These are phyloP conservation scores for Turritopsis rubra DNA, from an alignment of 30 jellyfish, hydroid and myxozoan species.

Conservation along the genomic window DNA sequence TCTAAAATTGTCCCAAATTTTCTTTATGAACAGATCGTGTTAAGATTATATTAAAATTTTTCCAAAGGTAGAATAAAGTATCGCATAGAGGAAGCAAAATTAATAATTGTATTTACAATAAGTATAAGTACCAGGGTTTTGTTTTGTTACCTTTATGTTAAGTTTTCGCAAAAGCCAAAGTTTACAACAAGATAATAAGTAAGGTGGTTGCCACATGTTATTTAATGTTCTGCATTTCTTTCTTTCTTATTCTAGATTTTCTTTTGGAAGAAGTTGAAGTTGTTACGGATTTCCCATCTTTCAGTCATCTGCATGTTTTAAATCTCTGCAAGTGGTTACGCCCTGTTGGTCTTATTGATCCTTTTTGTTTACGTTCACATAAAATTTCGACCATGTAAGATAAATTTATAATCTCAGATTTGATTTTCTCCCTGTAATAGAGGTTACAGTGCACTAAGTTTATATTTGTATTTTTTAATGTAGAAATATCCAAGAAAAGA, in stretches of 20 bases:
- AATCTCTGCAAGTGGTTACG: conserved; percentile 1
- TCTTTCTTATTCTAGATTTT: conserved; percentile 2
- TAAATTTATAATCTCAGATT: no score
- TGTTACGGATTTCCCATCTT: neutral
- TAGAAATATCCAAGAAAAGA: neutral
- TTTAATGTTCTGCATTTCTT: neutral
- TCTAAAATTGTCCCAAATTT: neutral
- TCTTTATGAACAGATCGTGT: neutral
- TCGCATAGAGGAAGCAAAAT: no score
- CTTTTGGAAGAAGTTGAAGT: conserved; percentile 15
- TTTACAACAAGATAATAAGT: no score
- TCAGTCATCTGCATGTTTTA: neutral
- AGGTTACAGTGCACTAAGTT: no score
- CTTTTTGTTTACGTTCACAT: neutral
- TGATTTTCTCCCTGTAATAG: no score
- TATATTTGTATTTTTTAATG: neutral
- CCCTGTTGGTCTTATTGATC: conserved; percentile 21
- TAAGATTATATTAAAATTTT: neutral
- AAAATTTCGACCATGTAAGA: neutral
- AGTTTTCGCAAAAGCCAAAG: no score
- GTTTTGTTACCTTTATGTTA: no score
- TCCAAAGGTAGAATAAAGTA: neutral
- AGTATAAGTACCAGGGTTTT: no score
- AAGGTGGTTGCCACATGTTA: no score
- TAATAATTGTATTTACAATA: no score